Evolutionary conservation across 2,113 vertebrate genomes (phyloP).

Genomic region (Spilogale gracilis): DNA sequence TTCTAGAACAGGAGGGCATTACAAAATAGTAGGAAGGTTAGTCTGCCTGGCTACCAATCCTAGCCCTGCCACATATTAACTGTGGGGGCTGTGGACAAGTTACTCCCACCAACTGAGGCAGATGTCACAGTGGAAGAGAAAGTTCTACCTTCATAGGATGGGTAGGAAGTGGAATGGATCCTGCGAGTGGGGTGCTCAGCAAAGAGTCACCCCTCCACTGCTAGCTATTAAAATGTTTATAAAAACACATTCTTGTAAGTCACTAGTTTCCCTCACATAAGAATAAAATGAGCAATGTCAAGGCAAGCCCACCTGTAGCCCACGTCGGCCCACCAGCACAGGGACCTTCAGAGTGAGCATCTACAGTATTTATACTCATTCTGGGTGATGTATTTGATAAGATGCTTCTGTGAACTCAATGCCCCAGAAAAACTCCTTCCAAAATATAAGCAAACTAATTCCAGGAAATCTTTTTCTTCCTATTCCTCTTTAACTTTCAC

Average conservation of each 20-base stretch:
- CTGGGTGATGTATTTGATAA: background rate
- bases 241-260: background rate
- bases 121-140: background rate
- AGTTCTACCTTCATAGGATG: background rate
- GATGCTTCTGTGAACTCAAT: background rate
- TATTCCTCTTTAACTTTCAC: background rate
- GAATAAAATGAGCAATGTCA: background rate
- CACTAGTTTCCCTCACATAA: background rate
- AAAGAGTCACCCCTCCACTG: background rate
- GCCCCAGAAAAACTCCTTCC: background rate
- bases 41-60: background rate
- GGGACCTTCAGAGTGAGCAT: background rate
- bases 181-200: background rate
- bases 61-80: background rate
- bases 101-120: background rate
- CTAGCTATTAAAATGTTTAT: background rate
- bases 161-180: background rate
- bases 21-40: background rate
- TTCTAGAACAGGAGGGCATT: background rate
- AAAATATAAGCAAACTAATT: background rate
- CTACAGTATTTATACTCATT: fast-evolving
- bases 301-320: background rate
- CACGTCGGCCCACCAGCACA: background rate
- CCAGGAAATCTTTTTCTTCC: background rate
- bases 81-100: background rate